Conservation (phyloP, 2,888 invertebrate genomes). For the Bellardia bayeri region DNA sequence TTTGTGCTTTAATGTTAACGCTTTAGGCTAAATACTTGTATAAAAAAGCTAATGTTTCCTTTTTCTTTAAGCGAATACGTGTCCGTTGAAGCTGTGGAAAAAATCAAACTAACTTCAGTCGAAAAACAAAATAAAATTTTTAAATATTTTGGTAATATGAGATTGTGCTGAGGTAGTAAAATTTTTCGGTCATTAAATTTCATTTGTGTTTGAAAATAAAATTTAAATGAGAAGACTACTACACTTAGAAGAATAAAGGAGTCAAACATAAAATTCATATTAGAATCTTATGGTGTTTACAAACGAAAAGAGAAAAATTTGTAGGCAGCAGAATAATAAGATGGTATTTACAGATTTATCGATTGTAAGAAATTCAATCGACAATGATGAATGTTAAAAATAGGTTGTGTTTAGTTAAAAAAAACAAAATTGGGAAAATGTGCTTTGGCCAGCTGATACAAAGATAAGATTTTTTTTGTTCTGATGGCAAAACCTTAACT, state of each 20-base stretch:
- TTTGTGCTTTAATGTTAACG: not conserved
- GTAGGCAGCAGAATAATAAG: not conserved
- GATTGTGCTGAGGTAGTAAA: slow-evolving; percentile 25
- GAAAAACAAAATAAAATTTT: slow-evolving; percentile 28
- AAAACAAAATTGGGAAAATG: no score
- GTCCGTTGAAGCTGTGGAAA: slow-evolving; percentile 2
- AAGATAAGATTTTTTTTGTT: no score
- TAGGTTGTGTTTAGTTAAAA: no score
- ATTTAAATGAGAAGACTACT: not conserved
- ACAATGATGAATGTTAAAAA: no score
- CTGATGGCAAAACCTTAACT: no score
- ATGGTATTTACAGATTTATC: not conserved
- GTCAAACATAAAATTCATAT: not conserved
- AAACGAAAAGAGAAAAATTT: no score
- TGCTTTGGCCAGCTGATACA: no score
- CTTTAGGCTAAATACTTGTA: slow-evolving; percentile 39
- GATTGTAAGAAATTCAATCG: no score
- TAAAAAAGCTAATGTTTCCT: slow-evolving; percentile 58
- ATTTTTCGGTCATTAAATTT: slow-evolving; percentile 32
- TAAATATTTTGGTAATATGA: slow-evolving; percentile 53
- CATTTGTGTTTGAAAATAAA: slow-evolving; percentile 26
- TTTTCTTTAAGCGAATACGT: slow-evolving; percentile 36
- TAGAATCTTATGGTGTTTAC: not conserved
- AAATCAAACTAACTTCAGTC: not conserved
- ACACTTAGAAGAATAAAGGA: slow-evolving; percentile 10